Evolutionary conservation across 2,888 invertebrate genomes (phyloP), one percentile per base, ranked within the genome.

Genomic region (Macaria liturata): DNA sequence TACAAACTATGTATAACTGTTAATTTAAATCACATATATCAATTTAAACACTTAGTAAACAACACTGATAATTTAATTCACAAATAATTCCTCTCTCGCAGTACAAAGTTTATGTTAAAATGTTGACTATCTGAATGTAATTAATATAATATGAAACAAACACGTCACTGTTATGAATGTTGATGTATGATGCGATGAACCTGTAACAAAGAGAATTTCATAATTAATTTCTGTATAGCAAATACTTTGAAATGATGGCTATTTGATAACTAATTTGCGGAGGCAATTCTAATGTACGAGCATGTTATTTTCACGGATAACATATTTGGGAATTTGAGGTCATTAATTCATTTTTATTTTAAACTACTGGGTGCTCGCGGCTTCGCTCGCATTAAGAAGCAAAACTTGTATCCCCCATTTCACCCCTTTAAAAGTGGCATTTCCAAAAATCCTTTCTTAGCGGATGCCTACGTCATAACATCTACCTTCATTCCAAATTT

Each of bases 141-240:
- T 71, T 68, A 72, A 70, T 62, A 76, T 57, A 54, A 73, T 56
- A 59, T 50, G 47, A 53, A 70, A 71, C 52, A 73, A 56, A 68
- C 67, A 73, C 54, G 71, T 51, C 47, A 72, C 43, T 46, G 70
- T 55, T 57, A 68, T 65, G 32, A 69, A 57, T 54, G 56, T 67
- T 53, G 75, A 67, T 58, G 51, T 58, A 63, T 54, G 61, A 40
- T 47, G 56, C 59, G 65, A 53, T 42, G 75, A 67, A 67, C 76
- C 83, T 84, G 81, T 44, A 83, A 83, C 72, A 76, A 76, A 53
- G 49, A 32, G 44, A 61, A 64, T 61, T 51, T 49, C 32, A 32
- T 54, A 42, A 58, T 58, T 49, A 53, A 53, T 57, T 39, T 51
- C 46, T 37, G 63, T n/a, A n/a, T n/a, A n/a, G n/a, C 43, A 53